Evolutionary conservation across 2,797 vertebrate species (phyloP).

Genomic region (Sebastes glaucus): DNA sequence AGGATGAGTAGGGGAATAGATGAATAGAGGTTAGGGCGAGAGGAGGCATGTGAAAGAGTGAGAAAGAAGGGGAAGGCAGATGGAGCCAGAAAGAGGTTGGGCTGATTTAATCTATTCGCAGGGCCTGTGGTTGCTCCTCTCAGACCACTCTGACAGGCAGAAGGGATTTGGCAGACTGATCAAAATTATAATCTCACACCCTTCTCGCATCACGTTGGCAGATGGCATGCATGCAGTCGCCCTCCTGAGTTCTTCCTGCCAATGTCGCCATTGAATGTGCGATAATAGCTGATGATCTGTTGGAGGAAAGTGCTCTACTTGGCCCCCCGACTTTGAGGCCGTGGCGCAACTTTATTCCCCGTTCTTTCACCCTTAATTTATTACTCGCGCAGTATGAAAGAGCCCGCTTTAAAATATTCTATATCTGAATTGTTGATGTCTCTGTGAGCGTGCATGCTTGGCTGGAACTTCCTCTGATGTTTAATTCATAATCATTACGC

Average conservation of each 20-base stretch:
- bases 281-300: conserved; percentile 50
- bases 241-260: conserved; percentile 42
- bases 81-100: conserved; percentile 71
- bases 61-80: conserved; percentile 66
- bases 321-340: conserved; percentile 28
- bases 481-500: conserved; percentile 78
- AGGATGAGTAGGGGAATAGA: conserved; percentile 62
- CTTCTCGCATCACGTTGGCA: conserved; percentile 72
- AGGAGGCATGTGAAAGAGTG: conserved; percentile 59
- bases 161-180: conserved; percentile 74
- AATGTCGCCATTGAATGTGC: conserved; percentile 60
- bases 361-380: not conserved
- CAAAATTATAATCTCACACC: conserved; percentile 80
- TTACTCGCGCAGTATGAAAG: not conserved
- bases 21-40: conserved; percentile 62
- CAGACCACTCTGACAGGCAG: conserved; percentile 74
- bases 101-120: conserved; percentile 80
- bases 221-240: conserved; percentile 56
- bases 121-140: conserved; percentile 73
- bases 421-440: conserved; percentile 59
- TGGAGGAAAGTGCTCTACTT: conserved; percentile 23
- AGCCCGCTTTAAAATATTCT: conserved; percentile 52
- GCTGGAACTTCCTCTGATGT: conserved; percentile 64
- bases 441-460: conserved; percentile 42
- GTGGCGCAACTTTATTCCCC: conserved; percentile 14